These are phyloP conservation scores for Microtus richardsoni DNA, from an alignment of 2,113 vertebrate genomes.

Conservation along the genomic window DNA sequence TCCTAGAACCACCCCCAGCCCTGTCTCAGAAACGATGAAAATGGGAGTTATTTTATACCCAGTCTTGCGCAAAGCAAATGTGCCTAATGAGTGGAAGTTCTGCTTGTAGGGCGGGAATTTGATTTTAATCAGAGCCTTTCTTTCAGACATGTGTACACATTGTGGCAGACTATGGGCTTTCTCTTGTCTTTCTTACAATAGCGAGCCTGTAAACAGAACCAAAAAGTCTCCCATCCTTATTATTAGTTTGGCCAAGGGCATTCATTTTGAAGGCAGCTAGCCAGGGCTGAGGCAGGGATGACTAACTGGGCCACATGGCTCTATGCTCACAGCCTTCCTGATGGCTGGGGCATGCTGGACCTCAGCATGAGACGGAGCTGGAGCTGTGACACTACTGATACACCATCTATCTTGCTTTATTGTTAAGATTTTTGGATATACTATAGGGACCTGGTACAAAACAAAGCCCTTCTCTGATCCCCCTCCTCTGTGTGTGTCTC, in stretches of 20 bases:
- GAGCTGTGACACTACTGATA: not conserved
- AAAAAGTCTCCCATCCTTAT: not conserved
- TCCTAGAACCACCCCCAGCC: not conserved
- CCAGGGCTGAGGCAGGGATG: not conserved
- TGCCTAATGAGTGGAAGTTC: constrained; percentile 73
- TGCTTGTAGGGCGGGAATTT: constrained; percentile 54
- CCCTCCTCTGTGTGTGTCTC: not conserved
- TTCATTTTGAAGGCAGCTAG: not conserved
- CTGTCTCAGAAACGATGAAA: constrained; percentile 55
- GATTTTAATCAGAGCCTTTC: constrained; percentile 23
- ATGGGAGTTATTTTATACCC: constrained; percentile 51
- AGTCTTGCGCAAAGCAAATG: constrained; percentile 60
- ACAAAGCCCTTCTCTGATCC: not conserved
- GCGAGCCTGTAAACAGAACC: not conserved
- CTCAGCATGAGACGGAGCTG: not conserved
- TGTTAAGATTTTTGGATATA: not conserved
- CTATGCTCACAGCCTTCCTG: not conserved
- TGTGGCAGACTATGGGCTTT: not conserved
- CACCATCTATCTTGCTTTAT: not conserved
- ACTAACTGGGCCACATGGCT: not conserved
- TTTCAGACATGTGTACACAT: constrained; percentile 42
- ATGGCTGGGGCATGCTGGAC: not conserved
- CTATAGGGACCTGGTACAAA: not conserved
- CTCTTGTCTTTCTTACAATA: constrained; percentile 60
- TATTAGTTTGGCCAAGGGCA: not conserved